Evolutionary conservation across 2,113 vertebrate species (phyloP).

Genomic region (Podarcis raffonei): DNA sequence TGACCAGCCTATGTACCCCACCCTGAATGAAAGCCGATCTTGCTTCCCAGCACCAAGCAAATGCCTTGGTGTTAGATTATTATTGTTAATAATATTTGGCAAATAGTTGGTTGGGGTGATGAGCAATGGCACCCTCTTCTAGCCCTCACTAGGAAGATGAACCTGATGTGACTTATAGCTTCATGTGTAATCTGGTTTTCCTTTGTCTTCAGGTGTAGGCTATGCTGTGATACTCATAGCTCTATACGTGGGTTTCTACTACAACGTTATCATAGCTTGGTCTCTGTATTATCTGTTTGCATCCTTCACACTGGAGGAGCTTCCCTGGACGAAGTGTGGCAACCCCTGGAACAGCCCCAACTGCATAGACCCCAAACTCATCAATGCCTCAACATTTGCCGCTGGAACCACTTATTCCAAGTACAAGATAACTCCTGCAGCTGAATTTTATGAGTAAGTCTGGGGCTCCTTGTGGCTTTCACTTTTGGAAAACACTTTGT

Average conservation of each 20-base stretch:
- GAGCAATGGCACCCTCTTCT: too few species aligned
- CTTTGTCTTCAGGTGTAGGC: conserved; percentile 86
- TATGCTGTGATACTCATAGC: conserved; percentile 98
- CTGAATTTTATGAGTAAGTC: conserved; percentile 98
- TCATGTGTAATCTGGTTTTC: conserved; percentile 43
- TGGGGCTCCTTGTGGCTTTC: not conserved
- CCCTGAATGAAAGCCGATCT: not conserved
- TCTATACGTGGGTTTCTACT: conserved; percentile 98
- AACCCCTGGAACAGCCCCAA: conserved; percentile 94
- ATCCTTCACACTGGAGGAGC: conserved; percentile 87
- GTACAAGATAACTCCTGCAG: conserved; percentile 93
- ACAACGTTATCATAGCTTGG: conserved; percentile 99
- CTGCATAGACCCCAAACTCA: conserved; percentile 85
- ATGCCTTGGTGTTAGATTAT: not conserved
- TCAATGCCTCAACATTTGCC: conserved; percentile 83
- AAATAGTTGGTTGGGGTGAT: not conserved
- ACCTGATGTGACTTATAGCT: not conserved
- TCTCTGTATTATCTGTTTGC: conserved; percentile 95
- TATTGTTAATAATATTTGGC: not conserved
- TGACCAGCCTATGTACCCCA: not conserved
- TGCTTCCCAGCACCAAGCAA: not conserved
- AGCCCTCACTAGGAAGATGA: not conserved
- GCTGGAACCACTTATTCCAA: conserved; percentile 89
- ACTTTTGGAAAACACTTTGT: not conserved
- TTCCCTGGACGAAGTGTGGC: conserved; percentile 91